Evolutionary conservation across 1,140 invertebrate genomes (phyloP).

Genomic region (Mamestra configurata): DNA sequence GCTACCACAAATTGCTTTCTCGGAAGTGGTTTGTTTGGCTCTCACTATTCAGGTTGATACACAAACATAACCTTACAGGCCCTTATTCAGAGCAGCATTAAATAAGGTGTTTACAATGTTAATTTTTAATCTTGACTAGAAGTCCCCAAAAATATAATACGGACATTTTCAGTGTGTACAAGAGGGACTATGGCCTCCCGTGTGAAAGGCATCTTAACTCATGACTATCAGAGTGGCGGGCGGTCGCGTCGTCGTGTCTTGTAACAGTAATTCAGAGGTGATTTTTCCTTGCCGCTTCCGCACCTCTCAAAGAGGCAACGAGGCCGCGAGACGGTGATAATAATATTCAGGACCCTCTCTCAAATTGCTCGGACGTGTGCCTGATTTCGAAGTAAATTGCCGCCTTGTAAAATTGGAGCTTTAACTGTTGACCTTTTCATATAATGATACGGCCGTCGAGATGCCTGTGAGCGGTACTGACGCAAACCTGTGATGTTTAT

Average conservation of each 20-base stretch:
- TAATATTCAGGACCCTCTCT: conserved; percentile 65
- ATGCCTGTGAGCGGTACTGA: not conserved
- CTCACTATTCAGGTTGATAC: not conserved
- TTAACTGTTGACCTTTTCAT: conserved; percentile 66
- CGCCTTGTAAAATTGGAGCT: conserved; percentile 57
- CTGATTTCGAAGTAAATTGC: conserved; percentile 62
- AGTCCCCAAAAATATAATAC: not conserved
- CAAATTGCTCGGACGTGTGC: conserved; percentile 69
- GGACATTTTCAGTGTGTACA: not conserved
- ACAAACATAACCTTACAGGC: not conserved
- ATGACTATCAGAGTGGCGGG: conserved; percentile 23
- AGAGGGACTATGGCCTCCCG: not conserved
- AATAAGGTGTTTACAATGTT: not conserved
- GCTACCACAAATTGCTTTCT: not conserved
- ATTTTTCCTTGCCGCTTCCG: conserved; percentile 62
- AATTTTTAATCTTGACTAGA: not conserved
- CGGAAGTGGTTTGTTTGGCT: not conserved
- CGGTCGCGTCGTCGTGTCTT: conserved; percentile 32
- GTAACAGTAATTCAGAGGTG: conserved; percentile 59
- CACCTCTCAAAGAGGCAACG: conserved; percentile 52
- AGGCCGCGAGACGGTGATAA: conserved; percentile 59
- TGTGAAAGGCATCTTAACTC: conserved; percentile 28
- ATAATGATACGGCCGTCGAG: conserved; percentile 48
- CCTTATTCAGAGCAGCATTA: not conserved
- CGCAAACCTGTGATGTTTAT: conserved; percentile 23